Evolutionary conservation across 2,113 vertebrate species (phyloP), one percentile per base, ranked within the genome.

Genomic region (Echinops telfairi): DNA sequence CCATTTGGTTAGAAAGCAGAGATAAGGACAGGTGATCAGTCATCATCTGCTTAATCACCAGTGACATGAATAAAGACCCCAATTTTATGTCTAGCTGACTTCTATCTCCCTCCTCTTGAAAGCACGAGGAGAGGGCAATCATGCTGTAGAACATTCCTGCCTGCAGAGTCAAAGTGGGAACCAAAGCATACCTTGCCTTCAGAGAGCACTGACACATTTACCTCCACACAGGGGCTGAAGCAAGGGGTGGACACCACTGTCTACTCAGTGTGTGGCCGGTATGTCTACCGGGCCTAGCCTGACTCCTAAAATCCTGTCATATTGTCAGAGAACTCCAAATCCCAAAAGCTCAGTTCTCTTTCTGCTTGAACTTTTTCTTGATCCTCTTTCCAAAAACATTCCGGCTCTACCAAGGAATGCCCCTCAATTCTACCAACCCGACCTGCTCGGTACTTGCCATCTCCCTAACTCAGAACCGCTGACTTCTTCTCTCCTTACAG

Each of bases 61-160:
- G 1, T 90, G 84, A 90, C 75, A 83, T 85, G 94, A 92, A 33
- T 62, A 87, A 91, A 91, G 66, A 90, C 40, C 66, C 36, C 40
- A 68, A 12, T 91, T 95, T 95, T 82, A 94, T 96, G 96, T 94
- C 93, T 86, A 82, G 83, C 68, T 93, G 80, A 71, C 60, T 96
- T 95, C 38, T 90, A 68, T 66, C 87, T 95, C 82, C 81, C 85
- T 95, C 87, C 86, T 85, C 90, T 83, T 83, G 71, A 82, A 95
- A 91, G 93, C 76, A 85, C 70, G 77, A 85, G 81, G 75, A 80
- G 93, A 94, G 79, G 75, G 83, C 82, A 91, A 16, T 38, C 6
- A 2, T 31, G 40, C 91, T 81, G 0, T 81, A 71, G 75, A 95
- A 79, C 77, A 91, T 85, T 96, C 90, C 76, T 95, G 84, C 83